Conservation (phyloP, 2,113 vertebrate species). For the Sus scrofa region T2T-Sscrofa CM000812.6:160143001-160143500, state of each 20-base stretch:
- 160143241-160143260: fast-evolving
- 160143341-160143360: fast-evolving
- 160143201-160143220: fast-evolving
- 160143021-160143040: not conserved
- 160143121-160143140: fast-evolving
- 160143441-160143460: not conserved
- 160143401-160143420: too few species aligned
- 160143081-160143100: not conserved
- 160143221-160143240: fast-evolving
- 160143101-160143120: not conserved
- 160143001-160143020: not conserved
- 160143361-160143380: not conserved
- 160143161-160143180: too few species aligned
- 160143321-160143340: fast-evolving
- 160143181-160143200: fast-evolving
- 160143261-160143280: not conserved
- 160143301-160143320: fast-evolving
- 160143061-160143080: not conserved
- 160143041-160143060: not conserved
- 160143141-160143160: too few species aligned
- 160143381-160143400: not conserved
- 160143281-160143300: fast-evolving
- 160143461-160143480: too few species aligned
- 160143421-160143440: fast-evolving
- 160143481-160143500: not conserved